Conservation (phyloP, 2,888 invertebrate species). For the Protodeltote pygarga region DNA sequence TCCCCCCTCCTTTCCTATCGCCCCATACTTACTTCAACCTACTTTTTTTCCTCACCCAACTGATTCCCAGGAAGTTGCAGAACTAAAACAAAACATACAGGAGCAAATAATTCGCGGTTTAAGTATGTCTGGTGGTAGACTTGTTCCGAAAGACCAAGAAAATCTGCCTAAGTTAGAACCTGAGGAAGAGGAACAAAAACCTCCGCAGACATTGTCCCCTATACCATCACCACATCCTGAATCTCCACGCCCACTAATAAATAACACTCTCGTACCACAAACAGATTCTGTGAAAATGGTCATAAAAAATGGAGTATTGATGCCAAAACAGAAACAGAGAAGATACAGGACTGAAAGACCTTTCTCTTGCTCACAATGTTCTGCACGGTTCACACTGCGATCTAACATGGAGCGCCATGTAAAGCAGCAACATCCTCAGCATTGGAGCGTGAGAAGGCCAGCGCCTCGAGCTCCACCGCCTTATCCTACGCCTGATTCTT, state of each 20-base stretch:
- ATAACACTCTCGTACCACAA: constrained; percentile 71
- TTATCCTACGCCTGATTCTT: constrained; percentile 67
- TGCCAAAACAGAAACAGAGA: constrained; percentile 97
- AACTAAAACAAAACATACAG: constrained; percentile 90
- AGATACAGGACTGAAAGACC: constrained; percentile 96
- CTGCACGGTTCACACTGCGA: constrained; percentile 95
- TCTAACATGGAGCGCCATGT: constrained; percentile 98
- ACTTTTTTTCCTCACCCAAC: constrained; percentile 85
- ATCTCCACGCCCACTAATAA: constrained; percentile 82
- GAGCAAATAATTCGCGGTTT: constrained; percentile 89
- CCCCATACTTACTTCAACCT: constrained; percentile 87
- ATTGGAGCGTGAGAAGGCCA: constrained; percentile 93
- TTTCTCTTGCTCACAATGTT: constrained; percentile 96
- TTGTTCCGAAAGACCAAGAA: constrained; percentile 78
- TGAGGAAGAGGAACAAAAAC: constrained; percentile 85
- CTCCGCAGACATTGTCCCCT: constrained; percentile 74
- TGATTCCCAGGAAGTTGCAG: constrained; percentile 88
- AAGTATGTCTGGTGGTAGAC: constrained; percentile 90
- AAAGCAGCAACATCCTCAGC: constrained; percentile 97
- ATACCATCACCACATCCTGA: constrained; percentile 81
- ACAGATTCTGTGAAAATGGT: constrained; percentile 94
- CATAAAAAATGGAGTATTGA: constrained; percentile 95
- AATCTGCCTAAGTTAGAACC: constrained; percentile 76
- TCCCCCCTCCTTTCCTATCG: constrained; percentile 87
- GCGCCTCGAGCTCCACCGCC: constrained; percentile 78